Evolutionary conservation across 2,113 vertebrate species (phyloP).

Genomic region (Anthoscopus minutus): DNA sequence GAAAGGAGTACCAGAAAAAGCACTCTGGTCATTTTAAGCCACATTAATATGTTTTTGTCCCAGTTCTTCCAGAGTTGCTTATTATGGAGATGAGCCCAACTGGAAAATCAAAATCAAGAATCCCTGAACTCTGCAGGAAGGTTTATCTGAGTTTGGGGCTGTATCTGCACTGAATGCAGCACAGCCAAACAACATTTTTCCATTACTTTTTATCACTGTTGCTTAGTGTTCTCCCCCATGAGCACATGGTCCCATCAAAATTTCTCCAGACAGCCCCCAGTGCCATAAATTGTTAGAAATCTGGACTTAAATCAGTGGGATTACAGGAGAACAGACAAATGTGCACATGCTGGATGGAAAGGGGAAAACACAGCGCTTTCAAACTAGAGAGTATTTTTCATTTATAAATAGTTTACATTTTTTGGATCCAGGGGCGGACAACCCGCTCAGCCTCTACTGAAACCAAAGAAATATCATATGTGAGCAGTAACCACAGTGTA

Average conservation of each 20-base stretch:
- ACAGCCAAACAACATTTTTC: constrained; percentile 38
- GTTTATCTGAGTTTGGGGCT: not conserved
- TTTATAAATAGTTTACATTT: constrained; percentile 79
- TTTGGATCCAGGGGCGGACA: constrained; percentile 65
- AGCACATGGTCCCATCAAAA: constrained; percentile 17
- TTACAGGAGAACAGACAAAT: constrained; percentile 67
- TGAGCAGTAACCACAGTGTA: constrained; percentile 72
- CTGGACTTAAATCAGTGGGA: constrained; percentile 53
- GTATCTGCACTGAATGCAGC: not conserved
- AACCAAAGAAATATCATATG: constrained; percentile 71
- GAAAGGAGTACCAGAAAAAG: not conserved
- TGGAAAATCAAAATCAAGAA: constrained; percentile 19
- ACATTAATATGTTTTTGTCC: not conserved
- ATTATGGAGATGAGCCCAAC: constrained; percentile 32
- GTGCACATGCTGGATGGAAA: constrained; percentile 39
- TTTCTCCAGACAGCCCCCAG: not conserved
- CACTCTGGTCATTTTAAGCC: not conserved
- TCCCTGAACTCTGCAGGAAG: constrained; percentile 42
- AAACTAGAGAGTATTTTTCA: constrained; percentile 69
- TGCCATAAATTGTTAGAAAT: constrained; percentile 25
- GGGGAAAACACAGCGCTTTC: constrained; percentile 62
- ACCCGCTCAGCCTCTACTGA: constrained; percentile 67
- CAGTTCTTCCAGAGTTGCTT: not conserved
- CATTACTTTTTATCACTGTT: constrained; percentile 51
- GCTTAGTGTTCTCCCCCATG: not conserved